These are phyloP conservation scores for Drosophila neotestacea DNA, from an alignment of 2,888 invertebrate genomes.

Conservation along the genomic window DNA sequence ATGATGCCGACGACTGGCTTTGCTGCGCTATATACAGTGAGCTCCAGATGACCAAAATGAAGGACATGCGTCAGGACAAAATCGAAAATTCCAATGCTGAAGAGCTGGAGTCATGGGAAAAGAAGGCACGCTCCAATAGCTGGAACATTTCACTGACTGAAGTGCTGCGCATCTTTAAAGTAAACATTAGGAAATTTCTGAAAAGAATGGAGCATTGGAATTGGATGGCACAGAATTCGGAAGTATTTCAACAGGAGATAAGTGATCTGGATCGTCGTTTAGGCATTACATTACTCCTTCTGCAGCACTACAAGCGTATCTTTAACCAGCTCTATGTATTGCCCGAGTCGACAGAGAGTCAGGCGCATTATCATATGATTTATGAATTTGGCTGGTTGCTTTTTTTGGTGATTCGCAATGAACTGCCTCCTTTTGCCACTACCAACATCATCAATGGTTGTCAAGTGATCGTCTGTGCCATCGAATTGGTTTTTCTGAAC, in stretches of 20 bases:
- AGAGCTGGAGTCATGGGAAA: slow-evolving; percentile 4
- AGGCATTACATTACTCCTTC: slow-evolving; percentile 42
- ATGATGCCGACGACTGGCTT: slow-evolving; percentile 55
- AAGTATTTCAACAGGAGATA: slow-evolving; percentile 46
- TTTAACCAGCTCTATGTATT: slow-evolving; percentile 47
- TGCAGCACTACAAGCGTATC: slow-evolving; percentile 56
- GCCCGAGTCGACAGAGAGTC: slow-evolving; percentile 40
- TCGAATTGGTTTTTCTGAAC: slow-evolving; percentile 65
- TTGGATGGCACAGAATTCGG: slow-evolving; percentile 43
- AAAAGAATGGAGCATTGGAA: slow-evolving; percentile 61
- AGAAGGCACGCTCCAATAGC: slow-evolving; percentile 36
- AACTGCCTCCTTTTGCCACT: slow-evolving; percentile 46
- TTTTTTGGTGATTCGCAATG: slow-evolving; percentile 61
- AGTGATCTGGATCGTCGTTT: slow-evolving; percentile 45
- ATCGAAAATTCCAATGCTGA: not conserved
- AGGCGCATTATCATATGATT: slow-evolving; percentile 46
- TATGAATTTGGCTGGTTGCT: slow-evolving; percentile 70
- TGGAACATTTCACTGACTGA: slow-evolving; percentile 66
- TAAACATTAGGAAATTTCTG: slow-evolving; percentile 56
- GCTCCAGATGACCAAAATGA: slow-evolving; percentile 55
- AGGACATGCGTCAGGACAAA: slow-evolving; percentile 34
- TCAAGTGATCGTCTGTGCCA: slow-evolving; percentile 59
- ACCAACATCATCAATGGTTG: slow-evolving; percentile 52
- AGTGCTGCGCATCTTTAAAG: slow-evolving; percentile 49
- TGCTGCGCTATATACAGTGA: slow-evolving; percentile 66